These are phyloP conservation scores for Microcebus murinus DNA, from an alignment of 2,113 vertebrate genomes.

Conservation along the genomic window DNA sequence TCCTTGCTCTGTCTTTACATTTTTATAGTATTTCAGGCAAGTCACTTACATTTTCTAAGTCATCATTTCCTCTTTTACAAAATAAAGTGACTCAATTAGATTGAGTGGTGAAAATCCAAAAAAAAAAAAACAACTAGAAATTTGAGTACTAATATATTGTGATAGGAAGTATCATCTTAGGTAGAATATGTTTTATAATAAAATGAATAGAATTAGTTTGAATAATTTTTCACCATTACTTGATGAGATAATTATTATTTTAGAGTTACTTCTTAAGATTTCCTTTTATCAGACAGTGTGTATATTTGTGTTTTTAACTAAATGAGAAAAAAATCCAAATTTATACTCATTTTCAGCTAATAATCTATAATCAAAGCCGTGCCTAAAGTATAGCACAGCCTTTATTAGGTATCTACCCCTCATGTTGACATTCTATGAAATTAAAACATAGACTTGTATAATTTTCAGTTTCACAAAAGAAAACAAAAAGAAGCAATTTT, in stretches of 20 bases:
- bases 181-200: neutral
- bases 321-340: neutral
- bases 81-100: neutral
- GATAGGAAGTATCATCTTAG: neutral
- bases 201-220: neutral
- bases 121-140: neutral
- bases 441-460: neutral
- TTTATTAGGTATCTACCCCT: neutral
- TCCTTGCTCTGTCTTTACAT: neutral
- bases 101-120: neutral
- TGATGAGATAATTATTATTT: neutral
- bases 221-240: neutral
- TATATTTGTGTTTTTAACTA: neutral
- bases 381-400: neutral
- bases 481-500: neutral
- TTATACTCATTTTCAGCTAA: neutral
- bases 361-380: neutral
- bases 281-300: neutral
- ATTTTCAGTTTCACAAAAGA: constrained; percentile 15
- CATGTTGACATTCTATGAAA: neutral
- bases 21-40: neutral
- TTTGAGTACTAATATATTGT: neutral
- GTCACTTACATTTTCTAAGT: neutral
- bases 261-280: neutral
- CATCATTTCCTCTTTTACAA: neutral